Percentiles rank a stretch among this genome's conserved stretches.
Conservation (phyloP, 2,888 invertebrate species). For the Diaperis boleti region DNA sequence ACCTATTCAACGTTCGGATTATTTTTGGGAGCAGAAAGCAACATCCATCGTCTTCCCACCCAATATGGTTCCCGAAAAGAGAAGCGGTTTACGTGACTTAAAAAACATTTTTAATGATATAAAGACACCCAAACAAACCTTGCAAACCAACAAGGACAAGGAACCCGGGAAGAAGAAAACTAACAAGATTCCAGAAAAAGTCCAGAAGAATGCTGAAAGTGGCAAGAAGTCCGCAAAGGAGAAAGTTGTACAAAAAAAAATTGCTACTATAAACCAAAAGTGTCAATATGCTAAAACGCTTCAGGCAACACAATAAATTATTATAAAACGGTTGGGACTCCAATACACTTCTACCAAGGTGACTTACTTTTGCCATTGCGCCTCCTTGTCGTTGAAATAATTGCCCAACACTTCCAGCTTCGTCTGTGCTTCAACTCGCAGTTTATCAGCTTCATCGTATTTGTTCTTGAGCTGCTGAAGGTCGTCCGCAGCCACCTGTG, state of each 20-base stretch:
- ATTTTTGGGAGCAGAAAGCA: not conserved
- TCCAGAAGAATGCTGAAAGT: not conserved
- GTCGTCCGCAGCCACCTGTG: slow-evolving; percentile 67
- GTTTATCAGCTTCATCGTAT: slow-evolving; percentile 75
- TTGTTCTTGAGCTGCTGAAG: slow-evolving; percentile 70
- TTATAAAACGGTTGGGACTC: too few species aligned
- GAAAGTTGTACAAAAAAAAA: too few species aligned
- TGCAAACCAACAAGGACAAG: not conserved
- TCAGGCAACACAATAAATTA: too few species aligned
- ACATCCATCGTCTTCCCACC: not conserved
- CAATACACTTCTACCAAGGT: not conserved
- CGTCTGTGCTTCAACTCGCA: slow-evolving; percentile 83
- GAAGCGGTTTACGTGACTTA: not conserved
- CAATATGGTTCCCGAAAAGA: not conserved
- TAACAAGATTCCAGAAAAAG: not conserved
- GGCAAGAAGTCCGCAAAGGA: not conserved
- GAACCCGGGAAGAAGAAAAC: not conserved
- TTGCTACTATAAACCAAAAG: too few species aligned
- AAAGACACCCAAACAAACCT: not conserved
- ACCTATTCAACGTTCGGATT: not conserved
- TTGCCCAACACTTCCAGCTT: slow-evolving; percentile 87
- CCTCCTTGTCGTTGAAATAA: slow-evolving; percentile 92
- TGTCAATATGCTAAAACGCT: too few species aligned
- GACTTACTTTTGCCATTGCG: slow-evolving; percentile 86
- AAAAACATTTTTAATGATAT: not conserved